Conservation (phyloP, 2,113 vertebrate genomes). For the Oxygymnocypris stewartii region DNA sequence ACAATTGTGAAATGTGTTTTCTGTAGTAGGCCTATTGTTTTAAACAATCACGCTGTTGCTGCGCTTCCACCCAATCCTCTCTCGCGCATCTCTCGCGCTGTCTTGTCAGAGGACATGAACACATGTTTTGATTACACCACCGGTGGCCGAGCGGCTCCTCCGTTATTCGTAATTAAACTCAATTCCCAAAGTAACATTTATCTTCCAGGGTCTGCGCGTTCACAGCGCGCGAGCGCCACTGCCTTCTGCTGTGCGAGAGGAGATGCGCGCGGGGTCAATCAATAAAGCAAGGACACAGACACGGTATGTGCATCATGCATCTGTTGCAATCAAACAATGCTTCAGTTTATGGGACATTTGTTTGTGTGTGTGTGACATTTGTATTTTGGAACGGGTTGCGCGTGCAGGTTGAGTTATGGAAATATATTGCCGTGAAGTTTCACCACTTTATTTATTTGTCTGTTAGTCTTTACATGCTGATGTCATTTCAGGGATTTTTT, state of each 20-base stretch:
- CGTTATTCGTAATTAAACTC: constrained; percentile 86
- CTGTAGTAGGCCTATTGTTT: too few relatives aligned
- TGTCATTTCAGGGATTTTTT: background rate
- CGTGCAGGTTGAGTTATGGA: background rate
- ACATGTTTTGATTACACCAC: constrained; percentile 73
- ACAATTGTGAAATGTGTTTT: background rate
- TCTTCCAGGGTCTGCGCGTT: constrained; percentile 73
- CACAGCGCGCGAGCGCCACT: constrained; percentile 79
- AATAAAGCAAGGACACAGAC: constrained; percentile 78
- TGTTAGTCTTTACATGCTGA: background rate
- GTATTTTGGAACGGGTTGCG: constrained; percentile 9
- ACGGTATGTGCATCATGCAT: constrained; percentile 70
- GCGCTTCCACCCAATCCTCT: background rate
- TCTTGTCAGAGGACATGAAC: constrained; percentile 59
- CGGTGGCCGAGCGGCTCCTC: constrained; percentile 65
- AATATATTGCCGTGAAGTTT: background rate
- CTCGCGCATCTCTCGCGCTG: constrained; percentile 19
- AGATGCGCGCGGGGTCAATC: constrained; percentile 84
- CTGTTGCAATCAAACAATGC: constrained; percentile 48
- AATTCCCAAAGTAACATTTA: constrained; percentile 89
- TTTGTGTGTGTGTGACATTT: background rate
- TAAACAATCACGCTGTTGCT: background rate
- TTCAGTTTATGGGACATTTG: constrained; percentile 32
- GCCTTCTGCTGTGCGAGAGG: constrained; percentile 72
- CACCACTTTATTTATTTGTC: background rate